Base-by-base conservation (phyloP, 2,113 vertebrate genomes). In the Ariopsis seemanni region DNA sequence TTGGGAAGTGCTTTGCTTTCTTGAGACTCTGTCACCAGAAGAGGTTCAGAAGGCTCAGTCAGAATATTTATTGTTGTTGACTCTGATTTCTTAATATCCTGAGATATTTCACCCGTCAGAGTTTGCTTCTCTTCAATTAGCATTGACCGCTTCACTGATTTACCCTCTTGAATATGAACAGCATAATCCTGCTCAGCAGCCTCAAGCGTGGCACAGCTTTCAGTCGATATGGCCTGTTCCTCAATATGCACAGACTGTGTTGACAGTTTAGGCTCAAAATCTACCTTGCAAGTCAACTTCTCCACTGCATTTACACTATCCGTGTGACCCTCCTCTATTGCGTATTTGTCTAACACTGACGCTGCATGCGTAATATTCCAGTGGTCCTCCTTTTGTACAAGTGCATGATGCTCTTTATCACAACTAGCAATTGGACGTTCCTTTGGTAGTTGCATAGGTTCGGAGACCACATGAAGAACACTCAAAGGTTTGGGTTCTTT, bases 71-170 rank as follows among this genome's bases (percentile, higher is more conserved):
- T 87, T 15, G 22, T 84, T 30, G 92, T 92, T 18, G 60, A 77
- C 6, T 90, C 81, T 52, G 94, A 86, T 82, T 89, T 91, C 5
- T 42, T 27, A 27, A 95, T 89, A 22, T 86, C 52, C 0, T 88
- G 5, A 0, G 92, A 89, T 67, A 79, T 87, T 62, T 97, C 96
- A 81, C 96, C 94, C 30, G 92, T 84, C 14, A 97, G 75, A 0
- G 93, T 63, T 7, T 92, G 95, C 62, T 94, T 97, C 90, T 97
- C 96, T 85, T 97, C 95, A 1, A 96, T 90, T 17, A 92, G 20
- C 74, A 98, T 89, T 0, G 95, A 94, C 89, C 96, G 94, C 30
- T 93, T 93, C n/a, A 97, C 89, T 62, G 94, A 93, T 85, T 96
- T 96, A 1, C 95, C 95, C 86, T 97, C 96, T 1, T 92, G 88